phyloP scores from a whole-genome alignment of 35 echinoderm and acorn worm species.

The Hemicentrotus pulcherrimus region DNA sequence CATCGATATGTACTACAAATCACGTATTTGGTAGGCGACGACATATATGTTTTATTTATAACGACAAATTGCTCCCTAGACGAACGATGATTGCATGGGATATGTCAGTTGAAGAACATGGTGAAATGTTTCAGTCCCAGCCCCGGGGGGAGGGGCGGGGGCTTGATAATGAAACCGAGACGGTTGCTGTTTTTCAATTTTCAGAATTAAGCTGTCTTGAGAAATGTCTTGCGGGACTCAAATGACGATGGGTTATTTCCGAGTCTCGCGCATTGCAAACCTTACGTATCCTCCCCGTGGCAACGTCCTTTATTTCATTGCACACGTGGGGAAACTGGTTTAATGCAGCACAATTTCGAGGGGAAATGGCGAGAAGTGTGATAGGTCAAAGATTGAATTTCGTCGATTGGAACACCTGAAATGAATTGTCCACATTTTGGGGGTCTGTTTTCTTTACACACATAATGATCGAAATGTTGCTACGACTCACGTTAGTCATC shows the following conservation, averaged over 20 bases:
- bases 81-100: not conserved
- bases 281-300: not conserved
- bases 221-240: not conserved
- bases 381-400: slow-evolving; percentile 4
- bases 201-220: not conserved
- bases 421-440: not conserved
- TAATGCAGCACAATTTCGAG: not conserved
- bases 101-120: not conserved
- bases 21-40: not conserved
- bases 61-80: not conserved
- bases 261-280: not conserved
- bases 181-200: not conserved
- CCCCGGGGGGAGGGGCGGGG: not conserved
- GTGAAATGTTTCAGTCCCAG: not conserved
- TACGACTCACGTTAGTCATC: not conserved
- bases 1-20: not conserved
- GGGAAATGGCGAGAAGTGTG: not conserved
- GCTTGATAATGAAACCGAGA: not conserved
- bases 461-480: not conserved
- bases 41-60: not conserved
- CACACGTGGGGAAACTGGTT: not conserved
- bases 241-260: not conserved
- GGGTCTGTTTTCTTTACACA: not conserved
- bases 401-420: not conserved
- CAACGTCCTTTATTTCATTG: not conserved